Base-by-base conservation (phyloP, 2,113 vertebrate genomes). In the Sclerurus mexicanus region DNA sequence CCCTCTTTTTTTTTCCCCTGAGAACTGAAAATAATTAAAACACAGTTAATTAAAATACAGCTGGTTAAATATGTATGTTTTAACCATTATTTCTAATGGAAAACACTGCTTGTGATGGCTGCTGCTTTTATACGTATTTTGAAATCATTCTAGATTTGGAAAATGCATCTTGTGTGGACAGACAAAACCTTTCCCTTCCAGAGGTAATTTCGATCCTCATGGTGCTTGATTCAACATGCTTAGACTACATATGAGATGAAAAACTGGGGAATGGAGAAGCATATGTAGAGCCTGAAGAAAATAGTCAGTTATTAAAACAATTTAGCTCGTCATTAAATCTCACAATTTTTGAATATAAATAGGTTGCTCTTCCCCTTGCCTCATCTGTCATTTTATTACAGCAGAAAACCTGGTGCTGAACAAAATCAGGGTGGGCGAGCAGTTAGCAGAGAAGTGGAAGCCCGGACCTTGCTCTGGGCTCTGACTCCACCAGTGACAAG, bases 301-400 rank as follows among this genome's bases (percentile, higher is more conserved):
- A 90, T 27, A 96, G 85, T 83, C 72, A 92, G 83, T 94, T 93
- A 97, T 94, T 97, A 94, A 96, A 97, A 89, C 90, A 95, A 96
- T 97, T 97, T 96, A 93, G 62, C 77, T 94, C 7, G 52, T 68
- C 86, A 96, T 94, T 96, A 95, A 88, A 94, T 90, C 85, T 95
- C 64, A 80, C 44, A 49, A 39, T 85, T 95, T 90, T 81, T 85
- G 25, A 95, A 90, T 94, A 90, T 74, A 81, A 96, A 92, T 81
- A 78, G 64, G 73, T 75, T 95, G 13, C 14, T 95, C 28, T 94
- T 90, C 44, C 50, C 76, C 93, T 86, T 95, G 67, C 79, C 28
- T 80, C 79, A 12, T 79, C 49, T 87, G 85, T 72, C 46, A 37
- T 75, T 94, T 87, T 66, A 20, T 59, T 80, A 10, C 15, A 81